phyloP scores from a whole-genome alignment of 2,113 vertebrate genomes.

The Jacana jacana region DNA sequence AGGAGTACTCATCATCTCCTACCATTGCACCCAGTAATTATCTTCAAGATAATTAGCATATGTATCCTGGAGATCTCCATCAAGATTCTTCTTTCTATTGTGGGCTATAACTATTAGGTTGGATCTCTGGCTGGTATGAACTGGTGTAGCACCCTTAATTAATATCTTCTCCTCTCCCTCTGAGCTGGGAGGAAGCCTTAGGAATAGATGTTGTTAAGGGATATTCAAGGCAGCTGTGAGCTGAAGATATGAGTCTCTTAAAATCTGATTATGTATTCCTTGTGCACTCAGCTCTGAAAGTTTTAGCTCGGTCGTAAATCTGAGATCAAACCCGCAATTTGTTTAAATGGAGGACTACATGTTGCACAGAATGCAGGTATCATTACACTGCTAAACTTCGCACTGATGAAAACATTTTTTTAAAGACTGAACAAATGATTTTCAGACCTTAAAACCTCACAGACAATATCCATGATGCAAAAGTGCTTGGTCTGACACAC shows the following conservation, averaged over 20 bases:
- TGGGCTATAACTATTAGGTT: background rate
- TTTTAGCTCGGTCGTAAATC: background rate
- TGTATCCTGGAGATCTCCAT: conserved; percentile 9
- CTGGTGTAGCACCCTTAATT: conserved; percentile 18
- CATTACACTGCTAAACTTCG: background rate
- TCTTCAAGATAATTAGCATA: conserved; percentile 7
- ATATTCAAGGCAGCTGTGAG: conserved; percentile 16
- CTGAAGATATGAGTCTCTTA: background rate
- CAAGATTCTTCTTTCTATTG: conserved; percentile 31
- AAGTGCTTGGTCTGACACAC: background rate
- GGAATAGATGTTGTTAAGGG: conserved; percentile 26
- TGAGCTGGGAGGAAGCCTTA: background rate
- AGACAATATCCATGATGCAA: background rate
- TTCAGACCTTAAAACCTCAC: background rate
- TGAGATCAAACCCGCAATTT: background rate
- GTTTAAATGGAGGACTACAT: background rate
- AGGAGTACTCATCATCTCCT: conserved; percentile 1
- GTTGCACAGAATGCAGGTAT: background rate
- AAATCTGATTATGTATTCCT: conserved; percentile 12
- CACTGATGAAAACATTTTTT: background rate
- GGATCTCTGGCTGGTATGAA: background rate
- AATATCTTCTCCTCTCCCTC: background rate
- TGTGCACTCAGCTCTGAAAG: background rate
- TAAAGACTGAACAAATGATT: background rate
- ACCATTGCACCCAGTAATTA: conserved; percentile 28